Base-by-base conservation (phyloP, 1,140 invertebrate genomes). In the Camponotus floridanus region DNA sequence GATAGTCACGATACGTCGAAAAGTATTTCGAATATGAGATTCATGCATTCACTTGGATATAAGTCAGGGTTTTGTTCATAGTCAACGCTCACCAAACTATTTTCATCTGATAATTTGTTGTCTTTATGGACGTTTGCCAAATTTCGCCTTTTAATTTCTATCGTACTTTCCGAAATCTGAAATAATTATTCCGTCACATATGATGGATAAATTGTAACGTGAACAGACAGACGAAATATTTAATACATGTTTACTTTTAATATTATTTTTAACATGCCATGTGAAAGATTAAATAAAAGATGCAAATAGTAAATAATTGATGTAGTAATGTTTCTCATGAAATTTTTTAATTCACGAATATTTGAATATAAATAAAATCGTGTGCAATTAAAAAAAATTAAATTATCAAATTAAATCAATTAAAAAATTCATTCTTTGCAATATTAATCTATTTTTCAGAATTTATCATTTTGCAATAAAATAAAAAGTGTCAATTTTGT, bases 11-110 rank as follows among this genome's bases (percentile, higher is more conserved):
- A 73, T 39, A 71, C 18, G 79, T 26, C 39, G 67, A 59, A 73
- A 61, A 81, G 18, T 61, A 73, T 81, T 73, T 81, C 39, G 48
- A 59, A 81, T 59, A 45, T 81, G 39, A 18, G 51, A 81, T 45
- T 81, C 78, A 45, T 73, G 67, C 21, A 61, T 81, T 81, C 67
- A 61, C 26, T 31, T 59, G 36, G 21, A 80, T 31, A 80, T 31
- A 79, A 80, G 48, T 39, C 26, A 4, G 65, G 57, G 11, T 15
- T 70, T 57, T 33, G 18, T 26, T 31, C 26, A 5, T 39, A 39
- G 48, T 55, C 59, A 15, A 59, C 51, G 18, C 21, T 51, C 76
- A 13, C 8, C 65, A 33, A 70, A 57, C 18, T 71, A 33, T 45
- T 65, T 18, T 26, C 9, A 57, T 45, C 31, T 57, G 2, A 21